Base-by-base conservation (phyloP, 2,888 invertebrate genomes). In the Habrosyne pyritoides region DNA sequence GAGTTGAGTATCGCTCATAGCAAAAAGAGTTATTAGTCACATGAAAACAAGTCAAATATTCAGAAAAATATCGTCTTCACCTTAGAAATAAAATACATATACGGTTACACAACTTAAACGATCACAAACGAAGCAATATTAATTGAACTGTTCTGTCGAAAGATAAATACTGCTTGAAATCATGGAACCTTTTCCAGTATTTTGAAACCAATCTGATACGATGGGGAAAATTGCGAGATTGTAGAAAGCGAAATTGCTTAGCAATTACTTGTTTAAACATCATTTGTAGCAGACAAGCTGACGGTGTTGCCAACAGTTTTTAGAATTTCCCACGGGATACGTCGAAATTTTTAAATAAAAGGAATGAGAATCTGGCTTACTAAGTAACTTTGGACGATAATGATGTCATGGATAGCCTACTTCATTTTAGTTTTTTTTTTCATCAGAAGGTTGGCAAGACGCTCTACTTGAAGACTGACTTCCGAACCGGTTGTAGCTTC, bases 81-180 rank as follows among this genome's bases (percentile, higher is more conserved):
- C 12, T 30, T 30, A 30, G 2, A 10, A 33, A 33, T n/a, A 30
- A 30, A 33, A 42, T 18, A 18, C 8, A 42, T 42, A n/a, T 18
- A 18, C n/a, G n/a, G n/a, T n/a, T 8, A 42, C 36, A 36, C 36
- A 36, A 18, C 8, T 42, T 2, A 18, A 42, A 42, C 18, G 0
- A 42, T 36, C 36, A 36, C 4, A 36, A 36, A 36, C 36, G 36
- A 36, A 42, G 42, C 18, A 18, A 42, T 42, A 6, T 42, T 42
- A 42, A 18, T 42, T 42, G 42, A 42, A 18, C 36, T 14, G 42
- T 18, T 42, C 18, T 42, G 42, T 8, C 18, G 42, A 8, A 18
- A 42, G 42, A 42, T 42, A 42, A 42, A 42, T 42, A 42, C 42
- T 42, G 42, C n/a, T 42, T 42, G 18, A 42, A 42, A 42, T 42